These are phyloP conservation scores for Drosophila nigrodunni DNA, from an alignment of 1,140 invertebrate species.

Conservation along the genomic window DNA sequence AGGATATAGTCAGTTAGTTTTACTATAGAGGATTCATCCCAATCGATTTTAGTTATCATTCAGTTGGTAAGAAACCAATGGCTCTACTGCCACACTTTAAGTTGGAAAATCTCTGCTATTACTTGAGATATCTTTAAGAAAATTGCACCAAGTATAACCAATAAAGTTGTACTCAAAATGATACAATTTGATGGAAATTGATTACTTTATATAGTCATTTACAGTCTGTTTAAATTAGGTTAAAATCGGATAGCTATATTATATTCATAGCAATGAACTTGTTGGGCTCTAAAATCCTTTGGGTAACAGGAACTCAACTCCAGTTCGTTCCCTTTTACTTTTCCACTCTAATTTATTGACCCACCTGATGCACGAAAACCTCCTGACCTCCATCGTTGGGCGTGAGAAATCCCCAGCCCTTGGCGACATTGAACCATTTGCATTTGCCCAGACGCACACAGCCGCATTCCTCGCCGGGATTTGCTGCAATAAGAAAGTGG, in stretches of 20 bases:
- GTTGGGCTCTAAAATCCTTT: too few species aligned
- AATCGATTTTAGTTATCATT: too few species aligned
- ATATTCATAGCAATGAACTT: too few species aligned
- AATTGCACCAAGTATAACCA: too few species aligned
- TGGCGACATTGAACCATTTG: constrained; percentile 97
- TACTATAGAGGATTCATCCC: neutral
- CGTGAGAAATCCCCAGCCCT: constrained; percentile 96
- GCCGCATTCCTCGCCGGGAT: constrained; percentile 67
- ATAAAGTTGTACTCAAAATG: too few species aligned
- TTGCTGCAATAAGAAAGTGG: constrained; percentile 24
- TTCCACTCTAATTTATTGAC: neutral
- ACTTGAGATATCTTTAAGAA: too few species aligned
- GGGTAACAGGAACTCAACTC: too few species aligned
- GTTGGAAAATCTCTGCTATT: too few species aligned
- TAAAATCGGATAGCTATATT: neutral
- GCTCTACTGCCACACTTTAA: too few species aligned
- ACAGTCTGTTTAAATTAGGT: too few species aligned
- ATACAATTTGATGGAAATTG: neutral
- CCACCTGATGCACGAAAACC: constrained; percentile 96
- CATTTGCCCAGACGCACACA: constrained; percentile 90
- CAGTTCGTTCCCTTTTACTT: too few species aligned
- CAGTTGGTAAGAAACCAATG: too few species aligned
- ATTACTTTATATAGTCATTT: neutral
- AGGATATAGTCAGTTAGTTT: neutral
- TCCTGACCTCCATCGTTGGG: constrained; percentile 94